Evolutionary conservation across 2,797 vertebrate genomes (phyloP).

Genomic region (Chaenodraco wilsoni): DNA sequence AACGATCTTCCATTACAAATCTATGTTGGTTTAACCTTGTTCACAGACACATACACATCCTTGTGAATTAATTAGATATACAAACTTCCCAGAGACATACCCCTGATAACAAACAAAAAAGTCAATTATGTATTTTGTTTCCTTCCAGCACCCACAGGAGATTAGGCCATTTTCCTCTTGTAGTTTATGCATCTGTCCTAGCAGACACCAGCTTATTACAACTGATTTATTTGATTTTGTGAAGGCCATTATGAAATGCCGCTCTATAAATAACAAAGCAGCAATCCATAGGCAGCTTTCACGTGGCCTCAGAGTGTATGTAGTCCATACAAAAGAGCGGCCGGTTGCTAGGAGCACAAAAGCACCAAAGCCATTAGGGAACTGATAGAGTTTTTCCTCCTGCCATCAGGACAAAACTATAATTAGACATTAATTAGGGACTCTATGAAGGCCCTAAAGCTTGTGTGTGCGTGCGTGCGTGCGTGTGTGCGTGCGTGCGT

Average conservation of each 20-base stretch:
- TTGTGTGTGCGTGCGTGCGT: conserved; percentile 61
- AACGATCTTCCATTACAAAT: not conserved
- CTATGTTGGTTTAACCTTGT: not conserved
- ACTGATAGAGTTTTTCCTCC: conserved; percentile 90
- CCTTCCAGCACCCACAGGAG: conserved; percentile 7
- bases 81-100: not conserved
- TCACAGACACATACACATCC: not conserved
- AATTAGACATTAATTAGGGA: conserved; percentile 94
- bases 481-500: not conserved
- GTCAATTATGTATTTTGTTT: conserved; percentile 11
- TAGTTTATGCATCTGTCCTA: conserved; percentile 79
- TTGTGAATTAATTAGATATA: conserved; percentile 3
- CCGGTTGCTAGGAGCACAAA: conserved; percentile 92
- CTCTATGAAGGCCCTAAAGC: conserved; percentile 83
- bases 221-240: conserved; percentile 88
- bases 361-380: conserved; percentile 86
- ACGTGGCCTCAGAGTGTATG: conserved; percentile 78
- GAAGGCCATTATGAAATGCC: conserved; percentile 84
- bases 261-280: conserved; percentile 89
- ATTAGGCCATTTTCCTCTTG: conserved; percentile 23
- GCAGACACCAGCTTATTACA: conserved; percentile 84
- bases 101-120: not conserved
- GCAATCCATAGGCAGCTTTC: conserved; percentile 87
- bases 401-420: conserved; percentile 91
- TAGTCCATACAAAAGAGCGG: conserved; percentile 77